Evolutionary conservation across 2,888 invertebrate species (phyloP).

Genomic region (Holacanthella duospinosa): DNA sequence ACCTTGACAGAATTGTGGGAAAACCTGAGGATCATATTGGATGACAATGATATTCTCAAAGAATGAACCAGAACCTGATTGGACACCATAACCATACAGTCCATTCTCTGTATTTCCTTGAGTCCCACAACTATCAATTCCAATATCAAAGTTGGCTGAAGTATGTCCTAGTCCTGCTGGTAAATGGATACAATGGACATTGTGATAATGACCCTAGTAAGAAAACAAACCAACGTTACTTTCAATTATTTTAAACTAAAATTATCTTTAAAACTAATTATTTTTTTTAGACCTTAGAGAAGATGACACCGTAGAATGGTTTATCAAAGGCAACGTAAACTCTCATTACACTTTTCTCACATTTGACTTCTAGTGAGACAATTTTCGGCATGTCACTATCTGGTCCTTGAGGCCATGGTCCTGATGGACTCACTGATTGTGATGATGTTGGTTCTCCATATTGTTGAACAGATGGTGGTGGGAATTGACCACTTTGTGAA

Average conservation of each 20-base stretch:
- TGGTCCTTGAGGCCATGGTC: conserved; percentile 43
- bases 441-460: conserved; percentile 26
- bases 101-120: conserved; percentile 85
- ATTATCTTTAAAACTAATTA: not conserved
- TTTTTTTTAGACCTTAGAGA: conserved; percentile 54
- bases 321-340: conserved; percentile 88
- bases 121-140: conserved; percentile 82
- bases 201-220: conserved; percentile 68
- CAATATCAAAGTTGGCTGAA: conserved; percentile 80
- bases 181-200: conserved; percentile 80
- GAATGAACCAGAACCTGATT: conserved; percentile 80
- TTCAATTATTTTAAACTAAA: conserved; percentile 2
- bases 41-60: conserved; percentile 89
- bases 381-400: conserved; percentile 85
- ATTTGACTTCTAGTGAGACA: conserved; percentile 81
- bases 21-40: conserved; percentile 73
- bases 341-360: conserved; percentile 87
- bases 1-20: too few relatives aligned
- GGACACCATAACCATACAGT: conserved; percentile 73
- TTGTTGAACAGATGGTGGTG: conserved; percentile 21
- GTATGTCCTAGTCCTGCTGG: conserved; percentile 77
- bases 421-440: conserved; percentile 11
- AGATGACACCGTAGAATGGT: conserved; percentile 89
- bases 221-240: not conserved
- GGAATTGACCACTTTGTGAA: conserved; percentile 34